Base-by-base conservation (phyloP, 2,888 invertebrate species). In the Papilio demoleus region DNA sequence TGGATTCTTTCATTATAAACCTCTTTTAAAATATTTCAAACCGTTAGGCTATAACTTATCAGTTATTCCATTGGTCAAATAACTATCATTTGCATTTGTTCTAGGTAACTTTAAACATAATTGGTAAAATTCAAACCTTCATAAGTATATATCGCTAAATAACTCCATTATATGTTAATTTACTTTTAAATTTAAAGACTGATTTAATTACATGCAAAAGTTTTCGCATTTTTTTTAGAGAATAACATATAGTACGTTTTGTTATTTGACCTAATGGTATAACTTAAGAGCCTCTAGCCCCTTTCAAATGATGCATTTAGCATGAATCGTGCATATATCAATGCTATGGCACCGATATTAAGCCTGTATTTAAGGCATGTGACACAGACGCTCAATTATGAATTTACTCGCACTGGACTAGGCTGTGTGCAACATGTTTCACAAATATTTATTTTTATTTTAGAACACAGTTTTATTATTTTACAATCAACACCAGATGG, bases 291-390 rank as follows among this genome's bases (percentile, higher is more conserved):
- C 45, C 42, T 70, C 58, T 45, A 67, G 47, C 42, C 11, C 17
- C 11, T 64, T 17, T n/a, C 14, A 47, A 53, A 56, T 31, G 53
- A 31, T 56, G n/a, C n/a, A n/a, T n/a, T n/a, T n/a, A n/a, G n/a
- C n/a, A 56, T 50, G 22, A n/a, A n/a, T n/a, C n/a, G n/a, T n/a
- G 63, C 42, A 56, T 53, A 31, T 4, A 36, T 19, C 8, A 17
- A 42, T 56, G 36, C 22, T 71, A 74, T 71, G 71, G 74, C 74
- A 73, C 72, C 67, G 66, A 66, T 31, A 70, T 58, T 70, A 64
- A 70, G 68, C 64, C 70, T 61, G 67, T 60, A 67, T n/a, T 24
- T 42, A 31, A 53, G 31, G 50, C 50, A 53, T 8, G 27, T 53
- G n/a, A 53, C 53, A 53, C 53, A 53, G 53, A 31, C 53, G 31